Base-by-base conservation (phyloP, 2,888 invertebrate genomes). In the Mythimna ferrago region DNA sequence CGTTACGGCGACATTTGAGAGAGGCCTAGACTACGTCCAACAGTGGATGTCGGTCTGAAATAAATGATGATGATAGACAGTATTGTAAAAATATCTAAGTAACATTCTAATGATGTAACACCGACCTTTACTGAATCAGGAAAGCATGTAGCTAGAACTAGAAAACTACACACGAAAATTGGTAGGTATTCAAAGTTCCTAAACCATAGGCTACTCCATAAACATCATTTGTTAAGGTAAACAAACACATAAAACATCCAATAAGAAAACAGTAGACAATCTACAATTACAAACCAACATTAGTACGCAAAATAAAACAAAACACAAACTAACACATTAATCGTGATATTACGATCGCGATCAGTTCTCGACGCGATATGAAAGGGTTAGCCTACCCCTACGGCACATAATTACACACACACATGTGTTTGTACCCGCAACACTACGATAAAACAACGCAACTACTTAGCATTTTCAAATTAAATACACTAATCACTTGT, bases 401-500 rank as follows among this genome's bases (percentile, higher is more conserved):
- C 87, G 80, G 82, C 85, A 89, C 92, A 91, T 94, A 94, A 94
- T 94, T 94, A 95, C 93, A 89, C 91, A 84, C 93, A 89, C 92
- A 90, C 92, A 87, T 84, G 32, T 32, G 57, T 57, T 19, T 57
- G 57, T 58, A 53, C 80, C 73, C 65, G 69, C 91, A 92, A 92
- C 91, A 93, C 94, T 92, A 85, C 91, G 88, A 93, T 93, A 93
- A 94, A 95, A 94, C 95, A 95, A 94, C 93, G 93, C 93, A 95
- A 96, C 96, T 96, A 95, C 96, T 96, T 96, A 96, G 94, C 96
- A 95, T 96, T 96, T 96, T 96, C 96, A 95, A 96, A 96, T 96
- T 95, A 96, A 96, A 95, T 95, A 96, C 96, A 96, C 96, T 96
- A 96, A 96, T 96, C 95, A 96, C 95, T 94, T 94, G 94, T 95